These are phyloP conservation scores for Atta cephalotes DNA, from an alignment of 1,140 invertebrate genomes.

Conservation along the genomic window DNA sequence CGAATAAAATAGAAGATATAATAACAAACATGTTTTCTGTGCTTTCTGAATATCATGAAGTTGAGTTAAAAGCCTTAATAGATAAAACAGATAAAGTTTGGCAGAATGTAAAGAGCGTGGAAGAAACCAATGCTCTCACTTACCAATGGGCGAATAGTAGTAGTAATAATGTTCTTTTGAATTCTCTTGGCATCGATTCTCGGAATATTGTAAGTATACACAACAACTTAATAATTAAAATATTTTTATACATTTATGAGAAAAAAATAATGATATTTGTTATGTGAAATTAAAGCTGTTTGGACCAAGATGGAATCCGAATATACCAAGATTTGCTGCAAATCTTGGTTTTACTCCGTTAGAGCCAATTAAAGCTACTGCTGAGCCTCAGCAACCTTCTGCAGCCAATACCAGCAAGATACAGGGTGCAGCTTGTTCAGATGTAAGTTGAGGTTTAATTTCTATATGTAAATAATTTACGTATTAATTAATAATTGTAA, in stretches of 20 bases:
- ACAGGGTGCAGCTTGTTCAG: slow-evolving; percentile 73
- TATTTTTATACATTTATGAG: slow-evolving; percentile 13
- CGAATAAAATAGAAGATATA: slow-evolving; percentile 84
- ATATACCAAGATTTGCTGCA: slow-evolving; percentile 92
- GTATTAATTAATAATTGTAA: slow-evolving; percentile 56
- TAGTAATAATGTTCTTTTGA: slow-evolving; percentile 90
- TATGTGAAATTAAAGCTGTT: slow-evolving; percentile 88
- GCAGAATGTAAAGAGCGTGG: slow-evolving; percentile 88
- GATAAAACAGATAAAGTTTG: slow-evolving; percentile 82
- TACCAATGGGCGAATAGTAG: slow-evolving; percentile 91
- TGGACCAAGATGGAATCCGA: slow-evolving; percentile 92
- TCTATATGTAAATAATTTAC: slow-evolving; percentile 23
- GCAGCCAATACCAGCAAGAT: slow-evolving; percentile 78
- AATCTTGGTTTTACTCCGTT: slow-evolving; percentile 91
- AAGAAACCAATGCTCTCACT: slow-evolving; percentile 90
- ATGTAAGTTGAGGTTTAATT: slow-evolving; percentile 76
- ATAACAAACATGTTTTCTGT: slow-evolving; percentile 83
- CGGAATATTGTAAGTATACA: slow-evolving; percentile 92
- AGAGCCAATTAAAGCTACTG: slow-evolving; percentile 90
- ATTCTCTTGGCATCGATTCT: slow-evolving; percentile 92
- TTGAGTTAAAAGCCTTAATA: slow-evolving; percentile 80
- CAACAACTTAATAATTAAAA: slow-evolving; percentile 3
- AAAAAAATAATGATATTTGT: slow-evolving; percentile 31
- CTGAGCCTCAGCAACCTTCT: slow-evolving; percentile 72
- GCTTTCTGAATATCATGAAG: slow-evolving; percentile 71